These are phyloP conservation scores for Bombylius discolor DNA, from an alignment of 2,888 invertebrate species.

Conservation along the genomic window DNA sequence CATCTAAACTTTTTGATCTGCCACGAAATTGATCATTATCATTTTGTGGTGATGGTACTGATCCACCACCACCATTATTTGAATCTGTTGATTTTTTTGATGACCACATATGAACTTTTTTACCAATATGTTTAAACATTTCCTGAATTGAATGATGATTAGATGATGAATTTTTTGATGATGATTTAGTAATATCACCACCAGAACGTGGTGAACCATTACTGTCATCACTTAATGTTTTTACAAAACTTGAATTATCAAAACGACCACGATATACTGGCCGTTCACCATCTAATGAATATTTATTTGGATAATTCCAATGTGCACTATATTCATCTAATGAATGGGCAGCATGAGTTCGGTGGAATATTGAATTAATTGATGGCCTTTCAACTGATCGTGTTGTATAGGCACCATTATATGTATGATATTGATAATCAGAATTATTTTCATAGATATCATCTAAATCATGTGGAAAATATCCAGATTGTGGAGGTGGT, in stretches of 20 bases:
- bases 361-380: conserved; percentile 34
- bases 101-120: conserved; percentile 61
- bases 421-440: conserved; percentile 33
- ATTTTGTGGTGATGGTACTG: conserved; percentile 36
- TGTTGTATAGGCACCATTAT: conserved; percentile 27
- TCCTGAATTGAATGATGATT: conserved; percentile 52
- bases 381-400: conserved; percentile 27
- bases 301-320: conserved; percentile 5
- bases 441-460: conserved; percentile 33
- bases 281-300: conserved; percentile 6
- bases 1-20: conserved; percentile 67
- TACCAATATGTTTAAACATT: conserved; percentile 59
- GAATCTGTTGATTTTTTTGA: conserved; percentile 44
- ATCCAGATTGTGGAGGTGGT: conserved; percentile 25
- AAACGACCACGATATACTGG: conserved; percentile 26
- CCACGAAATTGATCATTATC: conserved; percentile 55
- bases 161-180: conserved; percentile 11
- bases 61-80: conserved; percentile 24
- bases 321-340: conserved; percentile 27
- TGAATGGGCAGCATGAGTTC: conserved; percentile 28
- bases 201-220: conserved; percentile 17
- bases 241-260: conserved; percentile 32
- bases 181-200: conserved; percentile 18
- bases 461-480: conserved; percentile 36
- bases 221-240: conserved; percentile 27